phyloP scores from a whole-genome alignment of 2,888 invertebrate genomes.

The Cheilosia scutellata region DNA sequence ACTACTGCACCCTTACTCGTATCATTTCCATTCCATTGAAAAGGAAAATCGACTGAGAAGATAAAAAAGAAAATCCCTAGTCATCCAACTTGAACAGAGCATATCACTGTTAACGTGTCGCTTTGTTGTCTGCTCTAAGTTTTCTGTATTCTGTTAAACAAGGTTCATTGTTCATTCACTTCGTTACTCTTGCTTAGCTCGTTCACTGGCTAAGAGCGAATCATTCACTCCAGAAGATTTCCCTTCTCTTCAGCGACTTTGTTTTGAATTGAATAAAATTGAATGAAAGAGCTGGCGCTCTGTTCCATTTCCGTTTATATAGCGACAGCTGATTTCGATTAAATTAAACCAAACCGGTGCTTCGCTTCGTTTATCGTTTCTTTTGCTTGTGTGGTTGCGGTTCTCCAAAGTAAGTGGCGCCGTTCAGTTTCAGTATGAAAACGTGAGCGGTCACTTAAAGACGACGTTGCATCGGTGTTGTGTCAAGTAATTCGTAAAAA shows the following conservation, averaged over 20 bases:
- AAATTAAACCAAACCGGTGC: conserved; percentile 25
- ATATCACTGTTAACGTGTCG: conserved; percentile 43
- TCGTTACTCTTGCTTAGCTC: background rate
- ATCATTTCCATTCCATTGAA: conserved; percentile 14
- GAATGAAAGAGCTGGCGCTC: conserved; percentile 29
- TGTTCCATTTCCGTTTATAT: conserved; percentile 7
- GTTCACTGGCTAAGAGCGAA: conserved; percentile 28
- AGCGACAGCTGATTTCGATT: conserved; percentile 50
- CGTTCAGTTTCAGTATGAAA: conserved; percentile 72
- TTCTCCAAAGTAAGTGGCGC: conserved; percentile 39
- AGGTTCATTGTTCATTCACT: conserved; percentile 36
- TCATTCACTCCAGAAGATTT: too few relatives aligned
- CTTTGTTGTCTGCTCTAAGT: conserved; percentile 64
- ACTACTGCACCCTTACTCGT: background rate
- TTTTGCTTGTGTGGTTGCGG: background rate
- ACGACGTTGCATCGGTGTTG: conserved; percentile 35
- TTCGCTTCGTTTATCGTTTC: conserved; percentile 6
- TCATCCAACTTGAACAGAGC: background rate
- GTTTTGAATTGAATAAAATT: conserved; percentile 54
- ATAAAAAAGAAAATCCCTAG: conserved; percentile 22
- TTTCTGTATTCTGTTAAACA: conserved; percentile 29
- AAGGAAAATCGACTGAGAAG: conserved; percentile 9
- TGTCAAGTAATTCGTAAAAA: conserved; percentile 45
- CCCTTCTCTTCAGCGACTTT: conserved; percentile 30
- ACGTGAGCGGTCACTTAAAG: conserved; percentile 50